Percentiles rank a stretch among this genome's conserved stretches.
Evolutionary conservation across 2,888 invertebrate genomes (phyloP).

Genomic region (Rutpela maculata): DNA sequence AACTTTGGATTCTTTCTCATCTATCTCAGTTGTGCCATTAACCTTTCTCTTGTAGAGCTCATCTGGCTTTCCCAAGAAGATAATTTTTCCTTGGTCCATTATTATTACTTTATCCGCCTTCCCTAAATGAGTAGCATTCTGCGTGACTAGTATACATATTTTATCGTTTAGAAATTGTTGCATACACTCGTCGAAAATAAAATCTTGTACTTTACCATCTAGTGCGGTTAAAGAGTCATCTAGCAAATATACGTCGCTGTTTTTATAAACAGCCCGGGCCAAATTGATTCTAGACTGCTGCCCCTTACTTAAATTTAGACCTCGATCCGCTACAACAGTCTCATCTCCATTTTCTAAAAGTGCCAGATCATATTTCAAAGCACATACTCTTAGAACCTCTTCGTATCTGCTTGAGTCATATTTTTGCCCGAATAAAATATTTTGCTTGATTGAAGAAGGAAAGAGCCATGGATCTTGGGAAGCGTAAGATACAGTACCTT

Average conservation of each 20-base stretch:
- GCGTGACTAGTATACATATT: slow-evolving; percentile 61
- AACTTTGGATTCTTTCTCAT: slow-evolving; percentile 5
- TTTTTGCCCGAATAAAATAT: slow-evolving; percentile 84
- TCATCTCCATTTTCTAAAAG: slow-evolving; percentile 84
- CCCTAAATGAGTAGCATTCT: slow-evolving; percentile 59
- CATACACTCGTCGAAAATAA: slow-evolving; percentile 61
- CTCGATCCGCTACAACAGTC: slow-evolving; percentile 86
- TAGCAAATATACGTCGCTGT: slow-evolving; percentile 84
- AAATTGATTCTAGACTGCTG: slow-evolving; percentile 87
- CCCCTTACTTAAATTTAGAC: slow-evolving; percentile 86
- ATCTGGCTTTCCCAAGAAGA: slow-evolving; percentile 37
- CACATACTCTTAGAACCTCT: slow-evolving; percentile 79
- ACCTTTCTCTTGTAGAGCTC: slow-evolving; percentile 59
- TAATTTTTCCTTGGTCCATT: slow-evolving; percentile 50
- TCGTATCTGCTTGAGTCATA: slow-evolving; percentile 76
- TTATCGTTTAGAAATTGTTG: slow-evolving; percentile 61
- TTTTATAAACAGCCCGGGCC: slow-evolving; percentile 83
- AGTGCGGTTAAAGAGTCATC: slow-evolving; percentile 73
- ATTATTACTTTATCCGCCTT: slow-evolving; percentile 73
- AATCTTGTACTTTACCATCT: slow-evolving; percentile 61
- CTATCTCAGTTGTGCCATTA: slow-evolving; percentile 5
- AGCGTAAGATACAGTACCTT: slow-evolving; percentile 75
- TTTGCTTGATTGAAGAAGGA: slow-evolving; percentile 80
- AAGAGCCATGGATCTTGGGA: slow-evolving; percentile 80
- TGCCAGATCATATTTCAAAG: slow-evolving; percentile 80